Evolutionary conservation across 2,113 vertebrate species (phyloP).

Genomic region (Oncorhynchus nerka): DNA sequence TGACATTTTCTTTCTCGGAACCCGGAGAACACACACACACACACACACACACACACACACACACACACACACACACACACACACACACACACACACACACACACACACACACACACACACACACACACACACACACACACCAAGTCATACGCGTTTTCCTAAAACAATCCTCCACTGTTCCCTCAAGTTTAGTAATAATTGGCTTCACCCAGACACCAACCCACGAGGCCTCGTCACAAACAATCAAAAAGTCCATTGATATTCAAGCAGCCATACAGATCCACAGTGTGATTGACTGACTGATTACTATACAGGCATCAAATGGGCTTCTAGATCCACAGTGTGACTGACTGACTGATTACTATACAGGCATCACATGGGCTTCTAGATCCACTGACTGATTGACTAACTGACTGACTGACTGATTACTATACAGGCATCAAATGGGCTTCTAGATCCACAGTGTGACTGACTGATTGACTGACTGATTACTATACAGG

Average conservation of each 20-base stretch:
- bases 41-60: slow-evolving; percentile 4
- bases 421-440: too few relatives aligned
- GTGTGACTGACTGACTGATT: too few relatives aligned
- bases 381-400: too few relatives aligned
- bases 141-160: slow-evolving; percentile 76
- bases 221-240: slow-evolving; percentile 83
- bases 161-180: slow-evolving; percentile 79
- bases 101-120: neutral
- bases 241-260: slow-evolving; percentile 92
- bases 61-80: neutral
- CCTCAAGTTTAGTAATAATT: slow-evolving; percentile 84
- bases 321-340: too few relatives aligned
- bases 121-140: slow-evolving; percentile 7
- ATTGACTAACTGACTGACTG: too few relatives aligned
- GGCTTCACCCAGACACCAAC: slow-evolving; percentile 82
- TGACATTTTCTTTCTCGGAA: slow-evolving; percentile 62
- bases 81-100: too few relatives aligned
- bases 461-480: too few relatives aligned
- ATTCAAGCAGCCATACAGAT: slow-evolving; percentile 60
- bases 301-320: too few relatives aligned
- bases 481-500: too few relatives aligned
- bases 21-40: neutral
- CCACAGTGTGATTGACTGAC: too few relatives aligned
- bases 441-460: too few relatives aligned
- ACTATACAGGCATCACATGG: too few relatives aligned